A percentile compares a stretch with the other conserved stretches of the same genome.
These are phyloP conservation scores for Hetaerina titia DNA, from an alignment of 2,888 invertebrate species.

Conservation along the genomic window DNA sequence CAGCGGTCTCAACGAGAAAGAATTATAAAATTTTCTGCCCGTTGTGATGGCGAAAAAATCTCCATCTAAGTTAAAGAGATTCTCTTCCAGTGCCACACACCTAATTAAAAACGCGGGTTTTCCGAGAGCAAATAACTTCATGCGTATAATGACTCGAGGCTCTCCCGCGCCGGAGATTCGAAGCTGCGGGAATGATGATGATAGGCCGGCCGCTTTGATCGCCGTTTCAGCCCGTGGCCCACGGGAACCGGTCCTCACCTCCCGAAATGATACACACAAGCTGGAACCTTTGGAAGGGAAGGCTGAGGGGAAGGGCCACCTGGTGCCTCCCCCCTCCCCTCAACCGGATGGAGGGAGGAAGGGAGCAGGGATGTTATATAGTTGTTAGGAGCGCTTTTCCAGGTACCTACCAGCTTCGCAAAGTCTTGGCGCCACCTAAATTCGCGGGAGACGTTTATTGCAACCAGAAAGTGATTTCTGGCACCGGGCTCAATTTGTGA, in stretches of 20 bases:
- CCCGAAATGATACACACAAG: neutral
- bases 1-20: too few relatives aligned
- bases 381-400: neutral
- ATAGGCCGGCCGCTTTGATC: conserved; percentile 5
- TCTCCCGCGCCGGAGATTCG: neutral
- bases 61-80: neutral
- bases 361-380: neutral
- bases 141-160: neutral
- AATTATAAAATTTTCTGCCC: neutral
- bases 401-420: too few relatives aligned
- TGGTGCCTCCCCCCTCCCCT: neutral
- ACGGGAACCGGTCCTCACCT: neutral
- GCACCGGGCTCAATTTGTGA: too few relatives aligned
- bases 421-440: too few relatives aligned
- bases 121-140: neutral
- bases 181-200: neutral
- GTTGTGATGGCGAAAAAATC: neutral
- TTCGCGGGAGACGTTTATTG: too few relatives aligned
- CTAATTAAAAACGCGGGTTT: neutral
- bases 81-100: neutral
- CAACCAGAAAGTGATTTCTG: too few relatives aligned
- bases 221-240: neutral
- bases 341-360: neutral
- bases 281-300: neutral
- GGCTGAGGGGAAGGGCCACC: neutral